phyloP scores from a whole-genome alignment of 2,888 invertebrate genomes.

The Cerastoderma edule region DNA sequence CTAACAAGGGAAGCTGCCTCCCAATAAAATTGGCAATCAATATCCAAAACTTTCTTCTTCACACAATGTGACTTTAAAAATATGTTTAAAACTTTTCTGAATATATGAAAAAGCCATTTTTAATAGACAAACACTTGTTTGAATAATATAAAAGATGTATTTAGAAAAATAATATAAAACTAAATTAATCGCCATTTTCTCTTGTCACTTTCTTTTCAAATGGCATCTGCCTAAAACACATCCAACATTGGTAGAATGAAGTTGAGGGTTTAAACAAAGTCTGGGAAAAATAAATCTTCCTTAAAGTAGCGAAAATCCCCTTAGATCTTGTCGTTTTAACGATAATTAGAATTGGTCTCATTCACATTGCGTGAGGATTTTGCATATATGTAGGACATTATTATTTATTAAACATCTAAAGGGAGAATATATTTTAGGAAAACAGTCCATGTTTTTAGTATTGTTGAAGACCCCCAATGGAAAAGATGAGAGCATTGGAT shows the following conservation, averaged over 20 bases:
- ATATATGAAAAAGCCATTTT: too few relatives aligned
- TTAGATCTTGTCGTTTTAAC: conserved; percentile 56
- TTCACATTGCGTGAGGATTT: conserved; percentile 37
- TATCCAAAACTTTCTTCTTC: conserved; percentile 62
- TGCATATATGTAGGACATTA: conserved; percentile 45
- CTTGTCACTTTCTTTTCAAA: too few relatives aligned
- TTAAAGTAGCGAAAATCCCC: conserved; percentile 51
- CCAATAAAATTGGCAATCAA: conserved; percentile 40
- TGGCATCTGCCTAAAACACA: too few relatives aligned
- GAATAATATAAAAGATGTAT: too few relatives aligned
- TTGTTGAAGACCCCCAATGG: conserved; percentile 7
- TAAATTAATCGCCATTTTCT: too few relatives aligned
- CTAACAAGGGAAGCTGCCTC: conserved; percentile 19
- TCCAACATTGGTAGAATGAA: too few relatives aligned
- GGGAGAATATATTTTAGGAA: conserved; percentile 24
- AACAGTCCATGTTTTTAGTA: conserved; percentile 3
- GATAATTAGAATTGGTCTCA: conserved; percentile 51
- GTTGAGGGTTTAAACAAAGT: too few relatives aligned
- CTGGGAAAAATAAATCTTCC: conserved; percentile 60
- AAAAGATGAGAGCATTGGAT: conserved; percentile 4
- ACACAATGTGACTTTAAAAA: too few relatives aligned
- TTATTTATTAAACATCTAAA: conserved; percentile 49
- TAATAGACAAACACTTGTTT: too few relatives aligned
- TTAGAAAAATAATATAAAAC: too few relatives aligned
- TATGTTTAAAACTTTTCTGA: too few relatives aligned